A percentile compares a stretch with the other conserved stretches of the same genome.
These are phyloP conservation scores for Sebastolobus alascanus DNA, from an alignment of 2,797 vertebrate genomes.

Conservation along the genomic window DNA sequence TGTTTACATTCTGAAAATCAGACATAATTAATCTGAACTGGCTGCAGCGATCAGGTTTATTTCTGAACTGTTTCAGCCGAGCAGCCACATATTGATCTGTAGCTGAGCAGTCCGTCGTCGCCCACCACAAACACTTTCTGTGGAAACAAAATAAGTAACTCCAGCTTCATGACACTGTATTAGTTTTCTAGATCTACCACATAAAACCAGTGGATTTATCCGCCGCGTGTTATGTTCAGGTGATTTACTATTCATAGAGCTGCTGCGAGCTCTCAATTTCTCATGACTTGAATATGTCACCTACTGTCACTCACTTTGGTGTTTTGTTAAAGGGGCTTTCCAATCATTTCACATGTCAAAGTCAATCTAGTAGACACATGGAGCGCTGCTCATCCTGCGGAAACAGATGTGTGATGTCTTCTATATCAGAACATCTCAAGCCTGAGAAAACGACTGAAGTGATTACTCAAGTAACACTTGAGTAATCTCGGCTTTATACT, in stretches of 20 bases:
- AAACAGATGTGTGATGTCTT: neutral
- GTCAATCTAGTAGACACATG: neutral
- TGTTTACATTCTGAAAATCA: neutral
- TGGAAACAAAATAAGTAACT: neutral
- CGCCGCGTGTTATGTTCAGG: neutral
- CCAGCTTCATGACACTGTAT: neutral
- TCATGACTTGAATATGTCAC: neutral
- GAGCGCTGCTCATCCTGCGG: neutral
- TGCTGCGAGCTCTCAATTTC: neutral
- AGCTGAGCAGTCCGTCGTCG: neutral
- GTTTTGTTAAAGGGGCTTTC: neutral
- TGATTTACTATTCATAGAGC: slow-evolving; percentile 21
- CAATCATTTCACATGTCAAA: neutral
- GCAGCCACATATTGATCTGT: slow-evolving; percentile 12
- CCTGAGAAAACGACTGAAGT: neutral
- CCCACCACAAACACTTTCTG: neutral
- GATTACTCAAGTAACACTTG: neutral
- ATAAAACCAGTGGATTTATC: neutral
- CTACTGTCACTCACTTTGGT: neutral
- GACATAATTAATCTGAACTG: neutral
- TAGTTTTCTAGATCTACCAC: neutral
- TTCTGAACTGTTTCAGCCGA: neutral
- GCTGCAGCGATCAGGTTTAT: neutral
- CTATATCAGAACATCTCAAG: neutral
- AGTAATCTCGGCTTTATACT: neutral